phyloP scores from a whole-genome alignment of 2,888 invertebrate species.

The Pandemis heparana region DNA sequence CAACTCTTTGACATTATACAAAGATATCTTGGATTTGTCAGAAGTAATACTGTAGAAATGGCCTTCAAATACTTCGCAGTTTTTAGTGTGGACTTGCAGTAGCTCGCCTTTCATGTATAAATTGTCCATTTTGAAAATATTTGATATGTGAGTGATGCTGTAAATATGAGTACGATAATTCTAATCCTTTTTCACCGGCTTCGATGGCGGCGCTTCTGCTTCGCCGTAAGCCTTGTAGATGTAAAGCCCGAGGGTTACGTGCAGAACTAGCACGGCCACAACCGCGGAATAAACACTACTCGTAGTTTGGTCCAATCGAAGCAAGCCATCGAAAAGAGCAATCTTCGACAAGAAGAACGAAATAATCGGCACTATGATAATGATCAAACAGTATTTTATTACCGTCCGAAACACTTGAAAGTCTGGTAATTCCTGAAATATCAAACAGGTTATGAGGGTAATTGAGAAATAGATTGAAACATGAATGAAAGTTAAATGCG shows the following conservation, averaged over 20 bases:
- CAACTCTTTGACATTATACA: conserved; percentile 74
- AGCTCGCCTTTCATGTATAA: conserved; percentile 80
- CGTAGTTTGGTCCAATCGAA: conserved; percentile 81
- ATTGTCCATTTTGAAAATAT: conserved; percentile 71
- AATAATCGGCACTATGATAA: conserved; percentile 90
- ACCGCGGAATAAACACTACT: conserved; percentile 93
- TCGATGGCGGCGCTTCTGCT: conserved; percentile 67
- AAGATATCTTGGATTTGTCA: conserved; percentile 78
- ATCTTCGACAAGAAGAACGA: conserved; percentile 90
- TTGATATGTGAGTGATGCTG: conserved; percentile 39
- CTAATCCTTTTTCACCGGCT: conserved; percentile 80
- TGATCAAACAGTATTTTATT: conserved; percentile 90
- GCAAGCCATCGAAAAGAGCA: conserved; percentile 89
- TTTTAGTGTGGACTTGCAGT: conserved; percentile 78
- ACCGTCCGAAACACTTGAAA: conserved; percentile 91
- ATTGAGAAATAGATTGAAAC: conserved; percentile 3
- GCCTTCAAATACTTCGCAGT: conserved; percentile 76
- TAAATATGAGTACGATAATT: conserved; percentile 43
- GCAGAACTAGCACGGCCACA: conserved; percentile 90
- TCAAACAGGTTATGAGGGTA: conserved; percentile 48
- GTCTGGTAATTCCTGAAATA: conserved; percentile 88
- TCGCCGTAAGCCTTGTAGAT: conserved; percentile 92
- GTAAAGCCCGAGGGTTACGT: conserved; percentile 91
- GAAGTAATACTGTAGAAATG: conserved; percentile 76
- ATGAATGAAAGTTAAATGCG: conserved; percentile 10